Percentiles rank a stretch among this genome's conserved stretches.
Evolutionary conservation across 2,113 vertebrate genomes (phyloP).

Genomic region (Eira barbara): DNA sequence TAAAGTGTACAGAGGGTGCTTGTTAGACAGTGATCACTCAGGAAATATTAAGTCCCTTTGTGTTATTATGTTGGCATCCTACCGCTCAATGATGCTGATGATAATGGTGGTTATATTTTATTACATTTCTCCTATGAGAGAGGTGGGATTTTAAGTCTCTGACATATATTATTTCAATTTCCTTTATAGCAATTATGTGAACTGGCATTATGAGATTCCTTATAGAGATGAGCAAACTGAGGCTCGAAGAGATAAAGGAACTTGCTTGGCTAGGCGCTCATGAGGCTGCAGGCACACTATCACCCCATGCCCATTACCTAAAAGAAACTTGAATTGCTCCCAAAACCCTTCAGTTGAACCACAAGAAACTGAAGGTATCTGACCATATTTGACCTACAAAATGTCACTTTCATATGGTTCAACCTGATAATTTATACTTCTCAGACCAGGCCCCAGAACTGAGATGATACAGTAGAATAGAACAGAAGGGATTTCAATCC

Average conservation of each 20-base stretch:
- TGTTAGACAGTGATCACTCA: not conserved
- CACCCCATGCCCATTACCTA: not conserved
- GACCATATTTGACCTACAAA: constrained; percentile 22
- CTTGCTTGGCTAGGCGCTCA: not conserved
- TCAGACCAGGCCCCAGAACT: not conserved
- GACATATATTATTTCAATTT: not conserved
- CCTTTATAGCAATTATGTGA: not conserved
- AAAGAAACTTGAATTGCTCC: constrained; percentile 20
- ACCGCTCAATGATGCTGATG: not conserved
- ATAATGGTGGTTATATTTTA: not conserved
- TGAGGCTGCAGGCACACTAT: not conserved
- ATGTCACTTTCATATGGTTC: constrained; percentile 18
- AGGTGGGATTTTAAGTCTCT: not conserved
- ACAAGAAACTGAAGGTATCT: constrained; percentile 14
- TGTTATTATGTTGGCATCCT: not conserved
- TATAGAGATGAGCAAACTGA: not conserved
- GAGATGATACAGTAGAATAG: constrained; percentile 29
- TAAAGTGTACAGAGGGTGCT: not conserved
- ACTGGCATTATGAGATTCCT: not conserved
- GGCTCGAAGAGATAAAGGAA: not conserved
- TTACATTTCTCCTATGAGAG: not conserved
- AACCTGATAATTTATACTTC: constrained; percentile 51
- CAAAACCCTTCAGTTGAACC: not conserved
- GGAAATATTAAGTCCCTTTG: not conserved
- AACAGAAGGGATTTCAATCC: constrained; percentile 71